Evolutionary conservation across 2,888 invertebrate genomes (phyloP).

Genomic region (Antheraea yamamai): DNA sequence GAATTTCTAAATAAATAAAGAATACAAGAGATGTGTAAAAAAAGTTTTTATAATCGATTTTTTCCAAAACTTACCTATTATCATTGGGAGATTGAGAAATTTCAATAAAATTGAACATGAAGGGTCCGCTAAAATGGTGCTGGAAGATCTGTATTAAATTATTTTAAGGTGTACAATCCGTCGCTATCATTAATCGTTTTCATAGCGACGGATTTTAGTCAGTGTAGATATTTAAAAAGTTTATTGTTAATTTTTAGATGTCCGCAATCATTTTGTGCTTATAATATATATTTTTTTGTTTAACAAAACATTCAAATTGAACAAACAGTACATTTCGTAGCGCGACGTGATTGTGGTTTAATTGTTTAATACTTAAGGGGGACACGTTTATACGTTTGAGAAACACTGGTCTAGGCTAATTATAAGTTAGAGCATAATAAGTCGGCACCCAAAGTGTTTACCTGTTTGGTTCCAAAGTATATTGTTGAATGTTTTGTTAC

Average conservation of each 20-base stretch:
- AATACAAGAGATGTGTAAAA: constrained; percentile 22
- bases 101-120: constrained; percentile 43
- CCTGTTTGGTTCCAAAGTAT: constrained; percentile 77
- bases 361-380: constrained; percentile 20
- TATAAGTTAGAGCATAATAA: constrained; percentile 72
- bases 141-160: constrained; percentile 74
- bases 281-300: constrained; percentile 19
- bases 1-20: constrained; percentile 28
- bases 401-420: constrained; percentile 73
- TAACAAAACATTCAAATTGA: constrained; percentile 24
- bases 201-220: constrained; percentile 51
- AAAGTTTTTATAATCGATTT: constrained; percentile 25
- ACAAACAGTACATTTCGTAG: constrained; percentile 21
- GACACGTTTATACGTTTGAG: constrained; percentile 58
- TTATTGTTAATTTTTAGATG: constrained; percentile 50
- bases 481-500: constrained; percentile 80
- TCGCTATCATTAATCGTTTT: constrained; percentile 41
- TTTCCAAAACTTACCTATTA: constrained; percentile 25
- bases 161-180: constrained; percentile 50
- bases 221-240: constrained; percentile 52
- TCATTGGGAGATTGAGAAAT: constrained; percentile 40
- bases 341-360: constrained; percentile 10
- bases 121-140: constrained; percentile 66
- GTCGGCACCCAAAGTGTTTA: constrained; percentile 77
- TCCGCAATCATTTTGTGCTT: constrained; percentile 46